A percentile compares a stretch with the other conserved stretches of the same genome.
Evolutionary conservation across 1,140 invertebrate species (phyloP).

Genomic region (Cheumatopsyche charites): DNA sequence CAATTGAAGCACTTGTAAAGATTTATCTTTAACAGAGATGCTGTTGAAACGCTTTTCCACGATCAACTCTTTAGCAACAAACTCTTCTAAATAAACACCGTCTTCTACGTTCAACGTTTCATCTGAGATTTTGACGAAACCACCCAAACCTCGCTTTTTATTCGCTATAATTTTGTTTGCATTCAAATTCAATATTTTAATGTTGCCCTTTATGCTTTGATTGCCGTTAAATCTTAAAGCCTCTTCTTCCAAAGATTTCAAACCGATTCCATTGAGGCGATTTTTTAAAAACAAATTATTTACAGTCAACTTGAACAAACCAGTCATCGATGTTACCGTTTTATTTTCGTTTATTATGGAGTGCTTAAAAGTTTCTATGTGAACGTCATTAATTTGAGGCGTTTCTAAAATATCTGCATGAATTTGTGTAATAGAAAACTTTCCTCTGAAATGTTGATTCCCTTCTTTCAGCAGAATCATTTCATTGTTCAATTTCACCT

Average conservation of each 20-base stretch:
- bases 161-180: conserved; percentile 48
- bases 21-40: conserved; percentile 48
- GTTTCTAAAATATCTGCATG: conserved; percentile 35
- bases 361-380: conserved; percentile 29
- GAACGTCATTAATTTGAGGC: conserved; percentile 41
- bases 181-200: conserved; percentile 24
- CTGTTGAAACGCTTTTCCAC: conserved; percentile 50
- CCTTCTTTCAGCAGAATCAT: conserved; percentile 35
- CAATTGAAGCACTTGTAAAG: conserved; percentile 51
- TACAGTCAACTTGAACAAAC: conserved; percentile 29
- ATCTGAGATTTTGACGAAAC: conserved; percentile 49
- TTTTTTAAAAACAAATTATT: conserved; percentile 46
- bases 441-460: conserved; percentile 42
- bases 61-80: conserved; percentile 49
- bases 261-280: conserved; percentile 51
- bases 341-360: conserved; percentile 44
- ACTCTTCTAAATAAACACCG: conserved; percentile 51
- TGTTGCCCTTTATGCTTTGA: conserved; percentile 35
- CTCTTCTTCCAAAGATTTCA: conserved; percentile 46
- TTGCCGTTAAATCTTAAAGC: conserved; percentile 33
- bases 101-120: conserved; percentile 49
- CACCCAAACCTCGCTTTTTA: conserved; percentile 38
- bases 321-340: conserved; percentile 17
- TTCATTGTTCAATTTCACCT: conserved; percentile 41
- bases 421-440: conserved; percentile 39